Conservation (phyloP, 2,888 invertebrate genomes). For the Drosophila tripunctata region DNA sequence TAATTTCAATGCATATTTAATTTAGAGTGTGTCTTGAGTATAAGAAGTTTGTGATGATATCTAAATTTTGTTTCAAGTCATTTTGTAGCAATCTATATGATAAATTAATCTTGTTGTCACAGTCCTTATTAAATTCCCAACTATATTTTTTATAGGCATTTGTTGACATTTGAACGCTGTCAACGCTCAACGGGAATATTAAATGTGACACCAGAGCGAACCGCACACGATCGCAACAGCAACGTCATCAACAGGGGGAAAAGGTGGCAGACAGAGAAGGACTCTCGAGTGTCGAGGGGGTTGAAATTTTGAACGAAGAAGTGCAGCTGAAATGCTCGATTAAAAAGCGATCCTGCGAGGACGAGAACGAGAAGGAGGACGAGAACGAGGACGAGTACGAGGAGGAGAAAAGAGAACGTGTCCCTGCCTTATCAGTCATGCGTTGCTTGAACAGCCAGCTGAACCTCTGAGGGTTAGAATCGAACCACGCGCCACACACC, state of each 20-base stretch:
- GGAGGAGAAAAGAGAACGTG: slow-evolving; percentile 14
- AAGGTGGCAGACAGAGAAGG: neutral
- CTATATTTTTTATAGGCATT: slow-evolving; percentile 44
- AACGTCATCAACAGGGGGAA: slow-evolving; percentile 25
- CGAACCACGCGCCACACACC: slow-evolving; percentile 24
- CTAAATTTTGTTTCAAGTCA: neutral
- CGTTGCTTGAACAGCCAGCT: slow-evolving; percentile 38
- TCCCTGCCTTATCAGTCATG: slow-evolving; percentile 67
- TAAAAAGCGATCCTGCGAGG: slow-evolving; percentile 61
- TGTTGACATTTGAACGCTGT: slow-evolving; percentile 43
- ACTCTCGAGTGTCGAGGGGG: slow-evolving; percentile 44
- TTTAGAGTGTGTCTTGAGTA: too few species aligned
- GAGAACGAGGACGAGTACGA: slow-evolving; percentile 28
- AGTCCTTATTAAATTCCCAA: neutral
- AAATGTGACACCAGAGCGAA: slow-evolving; percentile 33
- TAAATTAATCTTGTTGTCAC: neutral
- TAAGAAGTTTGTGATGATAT: too few species aligned
- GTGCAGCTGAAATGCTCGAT: slow-evolving; percentile 50
- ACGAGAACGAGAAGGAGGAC: slow-evolving; percentile 23
- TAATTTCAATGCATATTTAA: too few species aligned
- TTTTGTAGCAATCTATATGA: neutral
- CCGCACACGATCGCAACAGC: slow-evolving; percentile 55
- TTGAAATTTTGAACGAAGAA: slow-evolving; percentile 62
- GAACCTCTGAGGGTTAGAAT: slow-evolving; percentile 59
- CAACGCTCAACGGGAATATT: slow-evolving; percentile 26